A percentile compares a stretch with the other conserved stretches of the same genome.
These are phyloP conservation scores for Geotrypetes seraphini DNA, from an alignment of 2,797 vertebrate genomes.

Conservation along the genomic window DNA sequence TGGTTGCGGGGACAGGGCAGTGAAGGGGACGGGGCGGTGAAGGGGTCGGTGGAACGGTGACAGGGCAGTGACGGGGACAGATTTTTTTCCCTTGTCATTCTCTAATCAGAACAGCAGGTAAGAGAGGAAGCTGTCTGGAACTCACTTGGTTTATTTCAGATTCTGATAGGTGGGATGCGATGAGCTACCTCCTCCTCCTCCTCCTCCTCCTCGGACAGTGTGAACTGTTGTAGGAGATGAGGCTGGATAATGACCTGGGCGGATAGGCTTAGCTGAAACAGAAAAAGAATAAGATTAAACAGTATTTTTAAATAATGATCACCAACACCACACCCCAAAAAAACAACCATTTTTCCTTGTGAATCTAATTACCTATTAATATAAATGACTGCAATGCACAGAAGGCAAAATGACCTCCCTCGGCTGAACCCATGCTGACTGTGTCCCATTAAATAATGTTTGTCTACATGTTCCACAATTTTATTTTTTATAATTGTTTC, in stretches of 20 bases:
- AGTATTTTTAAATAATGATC: neutral
- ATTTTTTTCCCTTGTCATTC: too few relatives aligned
- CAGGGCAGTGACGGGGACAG: too few relatives aligned
- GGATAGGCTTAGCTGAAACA: constrained; percentile 81
- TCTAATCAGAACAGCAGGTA: too few relatives aligned
- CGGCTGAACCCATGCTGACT: too few relatives aligned
- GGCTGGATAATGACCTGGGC: constrained; percentile 78
- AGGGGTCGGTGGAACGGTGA: too few relatives aligned
- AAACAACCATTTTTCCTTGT: neutral
- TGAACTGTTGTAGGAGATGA: constrained; percentile 63
- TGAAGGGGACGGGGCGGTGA: too few relatives aligned
- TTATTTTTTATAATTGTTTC: too few relatives aligned
- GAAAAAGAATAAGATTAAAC: neutral
- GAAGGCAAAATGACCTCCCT: too few relatives aligned
- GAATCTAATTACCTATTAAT: neutral
- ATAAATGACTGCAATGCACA: too few relatives aligned
- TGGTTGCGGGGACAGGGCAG: too few relatives aligned
- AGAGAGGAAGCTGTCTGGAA: neutral
- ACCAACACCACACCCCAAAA: neutral
- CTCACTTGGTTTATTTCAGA: constrained; percentile 55
- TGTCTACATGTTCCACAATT: too few relatives aligned
- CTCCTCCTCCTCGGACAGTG: constrained; percentile 63
- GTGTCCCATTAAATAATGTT: too few relatives aligned
- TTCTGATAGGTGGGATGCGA: constrained; percentile 58
- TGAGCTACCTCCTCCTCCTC: constrained; percentile 55